Evolutionary conservation across 2,797 vertebrate genomes (phyloP).

Genomic region (Psittacula echo): DNA sequence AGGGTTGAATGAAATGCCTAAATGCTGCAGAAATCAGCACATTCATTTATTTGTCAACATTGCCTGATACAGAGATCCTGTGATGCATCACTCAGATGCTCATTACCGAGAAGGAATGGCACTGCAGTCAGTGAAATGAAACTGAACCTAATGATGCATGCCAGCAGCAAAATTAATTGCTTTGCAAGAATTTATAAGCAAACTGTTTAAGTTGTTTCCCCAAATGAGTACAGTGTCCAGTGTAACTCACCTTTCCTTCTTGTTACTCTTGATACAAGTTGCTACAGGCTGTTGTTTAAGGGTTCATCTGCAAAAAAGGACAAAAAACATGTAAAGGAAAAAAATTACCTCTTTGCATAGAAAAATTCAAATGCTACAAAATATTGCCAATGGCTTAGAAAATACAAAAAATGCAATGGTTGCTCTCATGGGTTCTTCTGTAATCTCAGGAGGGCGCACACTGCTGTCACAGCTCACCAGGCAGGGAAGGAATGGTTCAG

Average conservation of each 20-base stretch:
- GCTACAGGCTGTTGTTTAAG: background rate
- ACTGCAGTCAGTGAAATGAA: constrained; percentile 19
- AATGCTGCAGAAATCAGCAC: background rate
- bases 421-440: background rate
- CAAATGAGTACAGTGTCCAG: background rate
- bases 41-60: constrained; percentile 1
- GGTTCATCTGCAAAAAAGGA: background rate
- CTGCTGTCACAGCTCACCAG: background rate
- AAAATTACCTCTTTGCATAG: background rate
- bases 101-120: background rate
- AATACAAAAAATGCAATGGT: background rate
- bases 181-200: background rate
- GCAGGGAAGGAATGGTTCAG: background rate
- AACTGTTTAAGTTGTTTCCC: background rate
- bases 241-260: background rate
- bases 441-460: background rate
- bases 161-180: background rate
- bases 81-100: background rate
- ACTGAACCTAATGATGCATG: background rate
- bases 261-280: background rate
- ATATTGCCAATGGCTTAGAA: background rate
- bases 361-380: background rate
- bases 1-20: background rate
- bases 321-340: background rate
- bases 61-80: background rate